These are phyloP conservation scores for Heliconius ismenius DNA, from an alignment of 2,888 invertebrate species.

Conservation along the genomic window DNA sequence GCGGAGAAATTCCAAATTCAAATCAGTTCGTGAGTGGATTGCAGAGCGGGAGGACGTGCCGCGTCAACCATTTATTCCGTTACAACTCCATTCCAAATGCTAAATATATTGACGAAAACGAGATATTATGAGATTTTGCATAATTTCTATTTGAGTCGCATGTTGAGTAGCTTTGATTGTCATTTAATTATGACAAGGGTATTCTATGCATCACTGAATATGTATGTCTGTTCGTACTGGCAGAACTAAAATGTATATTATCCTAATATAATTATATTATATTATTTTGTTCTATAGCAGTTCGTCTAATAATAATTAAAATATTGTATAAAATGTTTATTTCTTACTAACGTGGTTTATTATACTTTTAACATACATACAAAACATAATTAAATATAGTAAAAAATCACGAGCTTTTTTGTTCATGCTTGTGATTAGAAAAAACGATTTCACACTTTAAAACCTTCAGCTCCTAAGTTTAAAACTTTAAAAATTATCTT, in stretches of 20 bases:
- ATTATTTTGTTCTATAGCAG: neutral
- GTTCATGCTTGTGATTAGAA: neutral
- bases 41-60: conserved; percentile 72
- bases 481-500: too few species aligned
- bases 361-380: neutral
- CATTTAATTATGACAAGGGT: conserved; percentile 37
- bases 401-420: neutral
- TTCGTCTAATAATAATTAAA: neutral
- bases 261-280: neutral
- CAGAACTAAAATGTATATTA: neutral
- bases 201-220: conserved; percentile 6
- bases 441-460: neutral
- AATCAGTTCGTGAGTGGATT: conserved; percentile 78
- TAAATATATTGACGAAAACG: conserved; percentile 74
- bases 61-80: conserved; percentile 70
- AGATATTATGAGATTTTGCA: conserved; percentile 68
- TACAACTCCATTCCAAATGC: conserved; percentile 72
- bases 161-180: conserved; percentile 54
- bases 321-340: neutral
- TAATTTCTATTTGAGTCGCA: conserved; percentile 66
- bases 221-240: neutral
- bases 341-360: neutral
- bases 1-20: conserved; percentile 75
- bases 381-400: neutral
- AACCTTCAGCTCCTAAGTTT: neutral